Evolutionary conservation across 2,113 vertebrate species (phyloP), one percentile per base, ranked within the genome.

Genomic region (Amblyopsis rosae): DNA sequence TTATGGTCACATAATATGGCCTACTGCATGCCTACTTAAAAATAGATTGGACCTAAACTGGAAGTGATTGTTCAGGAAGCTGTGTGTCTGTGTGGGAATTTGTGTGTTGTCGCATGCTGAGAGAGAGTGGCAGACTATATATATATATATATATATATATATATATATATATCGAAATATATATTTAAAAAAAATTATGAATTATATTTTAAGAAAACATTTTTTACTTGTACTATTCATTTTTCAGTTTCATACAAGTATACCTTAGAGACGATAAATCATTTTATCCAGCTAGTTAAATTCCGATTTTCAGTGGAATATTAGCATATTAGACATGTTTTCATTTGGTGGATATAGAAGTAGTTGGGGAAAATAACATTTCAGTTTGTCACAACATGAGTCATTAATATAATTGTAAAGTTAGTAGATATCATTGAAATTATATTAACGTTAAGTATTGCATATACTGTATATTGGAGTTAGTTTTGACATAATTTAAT

Each of bases 391-490:
- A 87, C 88, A 88, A 84, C 82, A 86, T 87, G 90, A 87, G 85
- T 86, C 77, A 85, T 89, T 88, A 91, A 89, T 91, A 91, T 90
- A 91, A 89, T 85, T 87, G 53, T 89, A 84, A 88, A 86, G 53
- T 76, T 73, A 76, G 77, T 75, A 84, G 67, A 88, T 90, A 87
- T 87, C 85, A 89, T 83, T 86, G 63, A 88, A 84, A 83, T 81
- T 82, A 54, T 89, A 86, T 92, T 87, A 84, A 85, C 67, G 86
- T 79, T 87, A 85, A 88, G 73, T 74, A 70, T 78, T 75, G 61
- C 73, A 58, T 87, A 16, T 60, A 80, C 26, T 26, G 26, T 81
- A 76, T 82, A 82, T 84, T 26, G 75, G 73, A 86, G 49, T 82
- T 80, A 81, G 80, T 79, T 80, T 70, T 77, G 77, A 90, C 53